phyloP scores from a whole-genome alignment of 2,113 vertebrate genomes.

The Psittacus erithacus region DNA sequence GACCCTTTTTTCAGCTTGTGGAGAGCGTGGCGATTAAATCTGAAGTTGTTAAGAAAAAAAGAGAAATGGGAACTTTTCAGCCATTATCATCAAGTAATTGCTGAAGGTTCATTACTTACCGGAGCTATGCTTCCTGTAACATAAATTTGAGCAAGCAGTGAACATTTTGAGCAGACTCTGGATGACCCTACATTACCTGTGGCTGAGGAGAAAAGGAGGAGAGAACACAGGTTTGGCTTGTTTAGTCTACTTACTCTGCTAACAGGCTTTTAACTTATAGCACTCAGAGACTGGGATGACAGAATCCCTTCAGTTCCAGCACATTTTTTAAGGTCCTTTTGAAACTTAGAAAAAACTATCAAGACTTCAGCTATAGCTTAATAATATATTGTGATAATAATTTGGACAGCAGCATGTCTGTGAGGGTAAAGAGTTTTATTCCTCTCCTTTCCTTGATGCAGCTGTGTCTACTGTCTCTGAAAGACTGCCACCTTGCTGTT shows the following conservation, averaged over 20 bases:
- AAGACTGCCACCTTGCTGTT: neutral
- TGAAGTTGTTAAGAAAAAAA: neutral
- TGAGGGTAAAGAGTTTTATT: constrained; percentile 47
- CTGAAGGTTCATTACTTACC: neutral
- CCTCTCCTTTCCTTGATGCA: neutral
- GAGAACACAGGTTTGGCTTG: neutral
- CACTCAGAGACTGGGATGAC: neutral
- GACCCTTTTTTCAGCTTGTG: neutral
- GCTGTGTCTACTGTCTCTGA: neutral
- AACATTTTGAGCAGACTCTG: neutral
- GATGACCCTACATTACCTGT: neutral
- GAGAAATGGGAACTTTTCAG: neutral
- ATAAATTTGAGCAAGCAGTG: neutral
- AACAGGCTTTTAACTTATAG: neutral
- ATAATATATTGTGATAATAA: neutral
- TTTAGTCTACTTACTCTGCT: neutral
- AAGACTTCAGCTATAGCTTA: neutral
- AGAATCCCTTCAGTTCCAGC: neutral
- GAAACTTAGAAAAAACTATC: neutral
- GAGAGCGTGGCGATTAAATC: neutral
- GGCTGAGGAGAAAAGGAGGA: neutral
- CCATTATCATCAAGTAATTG: neutral
- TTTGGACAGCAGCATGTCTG: constrained; percentile 43
- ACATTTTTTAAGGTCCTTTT: neutral
- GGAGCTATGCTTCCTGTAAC: neutral